Evolutionary conservation across 1,140 invertebrate genomes (phyloP), one percentile per base, ranked within the genome.

Genomic region (Aphelinus atriplicis): DNA sequence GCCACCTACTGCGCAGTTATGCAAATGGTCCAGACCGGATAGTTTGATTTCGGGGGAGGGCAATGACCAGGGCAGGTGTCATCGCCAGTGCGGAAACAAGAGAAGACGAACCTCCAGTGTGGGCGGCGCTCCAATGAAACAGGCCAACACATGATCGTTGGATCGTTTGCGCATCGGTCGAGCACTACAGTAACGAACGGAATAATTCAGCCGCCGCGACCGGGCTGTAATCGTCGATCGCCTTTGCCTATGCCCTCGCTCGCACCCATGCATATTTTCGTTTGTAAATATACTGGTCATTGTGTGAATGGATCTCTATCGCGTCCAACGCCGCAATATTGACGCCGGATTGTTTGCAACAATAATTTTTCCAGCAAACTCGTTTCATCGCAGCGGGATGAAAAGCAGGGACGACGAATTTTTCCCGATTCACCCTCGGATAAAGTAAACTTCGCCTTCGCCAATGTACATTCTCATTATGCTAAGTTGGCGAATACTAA

Each of bases 181-280:
- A 63, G 51, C 55, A 43, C 42, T 63, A 3, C 42, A 26, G 57
- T n/a, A 61, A 63, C 50, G 57, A 55, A 3, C 71, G 73, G 78
- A 81, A 81, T 82, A 81, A 81, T 81, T 75, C 77, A 66, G 66
- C 6, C 56, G 76, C 61, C 26, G 26, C 26, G 26, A 26, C 26
- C 26, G 26, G 26, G 26, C 26, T 26, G 26, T 26, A 26, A 26
- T 26, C 26, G 26, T 26, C 26, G 26, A 26, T 26, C 26, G 26
- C 26, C 26, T 26, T 26, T 26, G 26, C 26, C 26, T 26, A 26
- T 26, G 26, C 26, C 26, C 26, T 26, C 26, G 26, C 26, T 26
- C 26, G 26, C 53, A 26, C 56, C 43, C 51, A 51, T 58, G 7
- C 71, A 65, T 72, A 72, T 65, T 72, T 65, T 72, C 47, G 45